Base-by-base conservation (phyloP, 2,888 invertebrate genomes). In the Holacanthella duospinosa region DNA sequence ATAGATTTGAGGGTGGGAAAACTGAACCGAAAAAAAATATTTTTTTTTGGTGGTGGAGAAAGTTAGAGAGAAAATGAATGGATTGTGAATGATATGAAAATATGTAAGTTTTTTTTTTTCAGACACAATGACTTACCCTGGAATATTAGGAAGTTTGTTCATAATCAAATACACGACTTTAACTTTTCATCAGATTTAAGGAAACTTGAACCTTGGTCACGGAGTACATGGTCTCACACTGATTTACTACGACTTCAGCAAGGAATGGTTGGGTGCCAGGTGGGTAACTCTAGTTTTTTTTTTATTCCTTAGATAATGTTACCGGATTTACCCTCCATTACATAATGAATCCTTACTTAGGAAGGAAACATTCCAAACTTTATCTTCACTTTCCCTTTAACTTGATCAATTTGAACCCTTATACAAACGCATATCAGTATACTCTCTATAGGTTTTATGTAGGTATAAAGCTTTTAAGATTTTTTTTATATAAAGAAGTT, bases 181-280 rank as follows among this genome's bases (percentile, higher is more conserved):
- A 85, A 86, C 77, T 86, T 87, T 77, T 84, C 83, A 70, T 82
- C 85, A 77, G 84, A 86, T 77, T 79, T 87, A 62, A 80, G 84
- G 73, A 82, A 83, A 70, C 83, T 85, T 71, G 87, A 89, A 75
- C 88, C 90, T 71, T 91, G 91, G 91, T 85, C 88, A 72, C 83
- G 84, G 74, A 88, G 87, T 77, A 85, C 85, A 78, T 93, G 91
- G 91, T 90, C 91, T 74, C 93, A 94, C 77, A 94, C 93, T 28
- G 93, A 94, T 78, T 87, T 94, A 74, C 87, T 89, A 65, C 83
- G 92, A 75, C 81, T 93, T 74, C 83, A 85, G 74, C 82, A 84
- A 72, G 89, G 93, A 65, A 84, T 86, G 76, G 85, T 94, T 64
- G 93, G 92, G 66, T 93, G 92, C 70, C 93, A 93, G 82, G 87